phyloP scores from a whole-genome alignment of 1,140 invertebrate species.

The Helicorthomorpha holstii region DNA sequence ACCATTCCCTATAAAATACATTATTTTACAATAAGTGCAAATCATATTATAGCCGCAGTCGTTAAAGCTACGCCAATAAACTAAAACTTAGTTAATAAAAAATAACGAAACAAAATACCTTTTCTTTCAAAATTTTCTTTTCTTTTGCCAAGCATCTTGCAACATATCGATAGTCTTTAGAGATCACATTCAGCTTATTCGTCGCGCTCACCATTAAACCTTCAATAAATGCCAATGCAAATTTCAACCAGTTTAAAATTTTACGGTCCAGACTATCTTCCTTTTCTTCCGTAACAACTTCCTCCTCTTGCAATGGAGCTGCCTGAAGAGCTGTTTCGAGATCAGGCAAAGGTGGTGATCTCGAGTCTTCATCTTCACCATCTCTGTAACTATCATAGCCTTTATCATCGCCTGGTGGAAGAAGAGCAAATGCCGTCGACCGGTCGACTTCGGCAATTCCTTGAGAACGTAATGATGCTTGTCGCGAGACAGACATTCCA shows the following conservation, averaged over 20 bases:
- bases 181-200: conserved; percentile 64
- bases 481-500: conserved; percentile 1
- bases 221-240: conserved; percentile 50
- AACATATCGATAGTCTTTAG: conserved; percentile 83
- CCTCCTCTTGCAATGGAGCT: background rate
- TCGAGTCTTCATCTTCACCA: background rate
- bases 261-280: conserved; percentile 11
- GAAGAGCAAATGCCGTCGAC: background rate
- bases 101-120: conserved; percentile 4
- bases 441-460: background rate
- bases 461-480: background rate
- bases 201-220: conserved; percentile 78
- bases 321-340: background rate
- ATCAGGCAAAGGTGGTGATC: background rate
- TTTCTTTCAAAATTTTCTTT: conserved; percentile 60
- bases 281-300: background rate
- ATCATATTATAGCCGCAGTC: too few species aligned
- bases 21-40: too few species aligned
- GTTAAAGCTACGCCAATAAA: too few species aligned
- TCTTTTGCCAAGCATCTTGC: conserved; percentile 41
- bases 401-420: background rate
- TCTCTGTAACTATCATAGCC: background rate
- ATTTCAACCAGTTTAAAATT: conserved; percentile 30
- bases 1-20: background rate
- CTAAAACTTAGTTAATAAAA: background rate